Base-by-base conservation (phyloP, 2,113 vertebrate genomes). In the Poeciliopsis turrubarensis region DNA sequence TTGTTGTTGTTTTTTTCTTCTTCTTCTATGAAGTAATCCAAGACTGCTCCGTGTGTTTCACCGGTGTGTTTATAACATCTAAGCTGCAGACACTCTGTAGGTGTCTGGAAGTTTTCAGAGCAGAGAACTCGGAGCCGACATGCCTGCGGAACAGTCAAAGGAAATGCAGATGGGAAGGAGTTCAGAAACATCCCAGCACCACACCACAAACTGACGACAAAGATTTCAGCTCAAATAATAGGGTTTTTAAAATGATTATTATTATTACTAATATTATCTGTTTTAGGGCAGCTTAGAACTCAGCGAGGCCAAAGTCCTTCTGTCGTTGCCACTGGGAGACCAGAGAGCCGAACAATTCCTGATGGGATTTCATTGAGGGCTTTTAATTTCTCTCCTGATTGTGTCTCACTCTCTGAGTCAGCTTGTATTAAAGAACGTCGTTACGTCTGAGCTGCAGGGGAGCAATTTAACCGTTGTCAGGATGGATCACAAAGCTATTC, bases 101-200 rank as follows among this genome's bases (percentile, higher is more conserved):
- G 17, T 47, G 14, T 47, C 44, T 47, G 44, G 44, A 47, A 19
- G 44, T 47, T 47, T 19, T 47, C 44, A 47, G 44, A 47, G 44
- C 44, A 47, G 44, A 47, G 4, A 47, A 47, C 44, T 47, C 19
- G 44, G 44, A 47, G 44, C 44, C 5, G 17, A 47, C 44, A 19
- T 47, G 44, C 44, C 19, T 5, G 44, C 17, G 5, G 44, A 47
- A 19, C 17, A 47, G 44, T 47, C 44, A 47, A 47, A 47, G 44
- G 44, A 47, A 29, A 47, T 19, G 44, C 44, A 47, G 44, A 47
- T 47, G 70, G 32, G 65, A 34, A 78, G 68, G 12, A 73, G 51
- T 89, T 88, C 60, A 29, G 77, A 83, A 83, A 90, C 89, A 41
- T 82, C 81, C 32, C 84, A 82, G 81, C 14, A 25, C 34, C 62